Base-by-base conservation (phyloP, 2,888 invertebrate species). In the Pollenia angustigena region DNA sequence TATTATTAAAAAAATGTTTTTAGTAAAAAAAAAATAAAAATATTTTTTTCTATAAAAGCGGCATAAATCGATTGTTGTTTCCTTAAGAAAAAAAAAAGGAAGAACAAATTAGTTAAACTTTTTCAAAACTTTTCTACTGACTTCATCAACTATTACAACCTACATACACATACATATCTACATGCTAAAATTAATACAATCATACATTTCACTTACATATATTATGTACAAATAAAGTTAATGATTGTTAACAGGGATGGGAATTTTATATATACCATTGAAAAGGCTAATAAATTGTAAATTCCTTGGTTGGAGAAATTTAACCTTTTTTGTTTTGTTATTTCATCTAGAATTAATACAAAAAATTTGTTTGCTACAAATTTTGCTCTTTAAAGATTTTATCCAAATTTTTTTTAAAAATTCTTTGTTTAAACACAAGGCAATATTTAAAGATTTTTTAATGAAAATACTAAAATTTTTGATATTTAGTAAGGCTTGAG, bases 21-120 rank as follows among this genome's bases (percentile, higher is more conserved):
- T 16, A 16, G 32, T 44, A 14, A 18, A 32, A 60, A 18, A 8
- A 66, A 16, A 66, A 44, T 44, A 14, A 52, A 32, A 23, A 42
- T 40, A n/a, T 44, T 11, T 6, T 46, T 50, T 23, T 83, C 6
- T 6, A 32, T 50, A 64, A 58, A 84, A 66, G 90, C 88, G 87
- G 81, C 88, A 88, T 89, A 85, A 90, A 91, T 91, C 92, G 91
- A 91, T 91, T 91, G 88, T 88, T 88, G 89, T 62, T 56, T 54
- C 46, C 12, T 56, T 14, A 14, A 62, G 58, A 40, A 66, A 40
- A 56, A 56, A 71, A 78, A 44, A 87, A 80, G 56, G 23, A 50
- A 79, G 64, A 10, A 40, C 66, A 76, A 64, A 32, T 32, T 10
- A 44, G 40, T 18, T 72, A 60, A 66, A 72, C 8, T 32, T 58